Base-by-base conservation (phyloP, 2,113 vertebrate genomes). In the Anarrhichthys ocellatus region DNA sequence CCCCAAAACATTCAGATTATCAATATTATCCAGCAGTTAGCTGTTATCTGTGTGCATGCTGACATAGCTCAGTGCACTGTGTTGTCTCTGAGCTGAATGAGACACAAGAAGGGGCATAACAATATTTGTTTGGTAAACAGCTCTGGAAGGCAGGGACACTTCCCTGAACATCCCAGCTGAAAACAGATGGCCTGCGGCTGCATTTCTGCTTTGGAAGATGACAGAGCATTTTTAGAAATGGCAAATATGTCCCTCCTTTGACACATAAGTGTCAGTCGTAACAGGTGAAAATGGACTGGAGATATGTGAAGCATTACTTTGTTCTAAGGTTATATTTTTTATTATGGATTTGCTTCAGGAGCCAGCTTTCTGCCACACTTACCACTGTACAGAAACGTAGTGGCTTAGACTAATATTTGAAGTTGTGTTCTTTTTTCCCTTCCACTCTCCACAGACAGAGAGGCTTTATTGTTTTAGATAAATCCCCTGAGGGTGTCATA, bases 51-150 rank as follows among this genome's bases (percentile, higher is more conserved):
- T 14, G 1, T 38, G 63, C 44, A 10, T 42, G 14, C 9, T 24
- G 22, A 50, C 56, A 29, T 65, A 48, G 24, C 34, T 65, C 40
- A 24, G 34, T 20, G 70, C 2, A 38, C 13, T n/a, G 11, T 59
- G 66, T 59, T 81, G 78, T 61, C 50, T 71, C 29, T n/a, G 15
- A 68, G 46, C 59, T 69, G 50, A 67, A 48, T 34, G 34, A 62
- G 52, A 75, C 10, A 1, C 6, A 81, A 59, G 50, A 20, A 73
- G 64, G 80, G 38, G 65, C 24, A 52, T 74, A 80, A 6, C 34
- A 77, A 86, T 88, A 77, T 89, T 84, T 78, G 75, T 82, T 83
- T 83, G 73, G 71, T 81, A 87, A 91, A 90, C 66, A 73, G 32
- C 63, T 22, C 48, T 32, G 32, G 15, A 69, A 75, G 40, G 81